A percentile compares a stretch with the other conserved stretches of the same genome.
Conservation (phyloP, 2,113 vertebrate genomes). For the Galbula dea region DNA sequence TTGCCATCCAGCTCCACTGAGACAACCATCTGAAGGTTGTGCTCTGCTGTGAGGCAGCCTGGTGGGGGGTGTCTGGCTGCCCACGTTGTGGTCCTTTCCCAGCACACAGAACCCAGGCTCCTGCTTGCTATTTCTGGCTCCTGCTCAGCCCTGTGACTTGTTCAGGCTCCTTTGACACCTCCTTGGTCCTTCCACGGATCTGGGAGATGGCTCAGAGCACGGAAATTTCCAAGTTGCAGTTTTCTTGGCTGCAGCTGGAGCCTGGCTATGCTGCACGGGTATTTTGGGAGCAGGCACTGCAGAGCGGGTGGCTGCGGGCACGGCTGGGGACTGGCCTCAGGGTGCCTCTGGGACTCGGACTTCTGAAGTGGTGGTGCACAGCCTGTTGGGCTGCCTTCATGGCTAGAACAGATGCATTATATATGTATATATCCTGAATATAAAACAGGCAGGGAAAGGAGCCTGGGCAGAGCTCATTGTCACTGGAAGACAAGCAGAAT, state of each 20-base stretch:
- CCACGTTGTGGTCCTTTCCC: accelerated
- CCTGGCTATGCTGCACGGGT: background rate
- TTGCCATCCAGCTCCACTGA: background rate
- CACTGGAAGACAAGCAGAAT: background rate
- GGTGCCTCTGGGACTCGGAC: background rate
- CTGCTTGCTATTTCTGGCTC: background rate
- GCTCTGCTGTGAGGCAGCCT: background rate
- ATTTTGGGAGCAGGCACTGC: background rate
- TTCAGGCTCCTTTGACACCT: background rate
- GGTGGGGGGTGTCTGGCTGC: background rate
- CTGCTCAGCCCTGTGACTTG: background rate
- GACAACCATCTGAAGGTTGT: background rate
- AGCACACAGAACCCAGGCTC: background rate
- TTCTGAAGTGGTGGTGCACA: background rate
- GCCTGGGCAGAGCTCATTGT: background rate
- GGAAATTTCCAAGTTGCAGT: slow-evolving; percentile 31
- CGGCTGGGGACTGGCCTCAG: accelerated
- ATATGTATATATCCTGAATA: background rate
- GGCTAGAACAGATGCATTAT: background rate
- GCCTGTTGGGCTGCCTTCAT: background rate
- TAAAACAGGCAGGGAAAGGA: background rate
- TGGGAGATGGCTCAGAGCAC: background rate
- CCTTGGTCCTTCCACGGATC: background rate
- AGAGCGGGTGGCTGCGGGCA: background rate
- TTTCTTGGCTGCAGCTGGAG: background rate